Base-by-base conservation (phyloP, 2,797 vertebrate genomes). In the Phataginus tetradactyla region DNA sequence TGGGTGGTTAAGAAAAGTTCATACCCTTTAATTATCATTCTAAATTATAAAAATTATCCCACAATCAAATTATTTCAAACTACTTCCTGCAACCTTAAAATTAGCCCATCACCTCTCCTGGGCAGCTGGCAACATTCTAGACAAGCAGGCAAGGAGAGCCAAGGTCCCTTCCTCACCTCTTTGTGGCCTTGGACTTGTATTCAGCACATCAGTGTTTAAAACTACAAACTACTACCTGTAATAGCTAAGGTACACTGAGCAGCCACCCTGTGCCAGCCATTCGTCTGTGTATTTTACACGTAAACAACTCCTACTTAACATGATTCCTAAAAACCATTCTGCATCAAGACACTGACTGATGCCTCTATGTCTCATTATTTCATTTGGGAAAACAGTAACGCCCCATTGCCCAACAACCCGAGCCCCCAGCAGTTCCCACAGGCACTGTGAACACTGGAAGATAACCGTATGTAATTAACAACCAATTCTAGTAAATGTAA, bases 1-100 rank as follows among this genome's bases (percentile, higher is more conserved):
- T 66, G 42, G 23, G 25, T 64, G 39, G 61, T 87, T 79, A 91
- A 93, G 79, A 90, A 87, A 72, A 42, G 39, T 71, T 68, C 57
- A 29, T 55, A 84, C 59, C 86, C 61, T 94, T 93, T 97, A 83
- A 95, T 94, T 91, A 63, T 57, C 86, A 77, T 90, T 80, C 59
- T 90, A 75, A 97, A 93, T 92, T 95, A 53, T 94, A 93, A 96
- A 97, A 95, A 87, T 84, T 91, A 91, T 97, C 71, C 77, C 15
- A 1, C 59, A 95, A 89, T 96, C 85, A 95, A 64, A 91, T 95
- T 42, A 87, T 94, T 90, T 85, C 72, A 96, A 57, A 89, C 80
- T 57, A 72, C 72, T 90, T 96, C 75, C 69, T 25, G 72, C 86
- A 90, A 64, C 75, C 88, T 94, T 91, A 55, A 96, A 90, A 97